A percentile compares a stretch with the other conserved stretches of the same genome.
phyloP scores from a whole-genome alignment of 1,140 invertebrate species.

The Neotoxoptera formosana region DNA sequence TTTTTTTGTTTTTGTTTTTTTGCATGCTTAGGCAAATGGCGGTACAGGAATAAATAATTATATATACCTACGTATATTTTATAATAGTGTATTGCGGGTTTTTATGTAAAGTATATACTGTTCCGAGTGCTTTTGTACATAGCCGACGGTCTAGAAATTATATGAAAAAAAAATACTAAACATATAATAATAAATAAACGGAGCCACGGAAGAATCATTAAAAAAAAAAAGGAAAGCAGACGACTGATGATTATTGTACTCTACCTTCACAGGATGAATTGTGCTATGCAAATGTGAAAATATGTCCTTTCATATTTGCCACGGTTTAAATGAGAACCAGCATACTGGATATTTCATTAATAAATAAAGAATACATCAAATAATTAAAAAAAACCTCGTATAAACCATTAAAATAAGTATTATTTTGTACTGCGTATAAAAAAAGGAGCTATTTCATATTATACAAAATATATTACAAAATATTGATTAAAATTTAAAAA shows the following conservation, averaged over 20 bases:
- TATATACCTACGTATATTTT: slow-evolving; percentile 44
- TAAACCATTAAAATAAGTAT: slow-evolving; percentile 30
- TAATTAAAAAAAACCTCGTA: slow-evolving; percentile 20
- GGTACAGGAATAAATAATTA: slow-evolving; percentile 53
- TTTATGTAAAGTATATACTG: slow-evolving; percentile 50
- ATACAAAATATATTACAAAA: too few species aligned
- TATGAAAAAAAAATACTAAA: slow-evolving; percentile 24
- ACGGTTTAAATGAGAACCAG: slow-evolving; percentile 32
- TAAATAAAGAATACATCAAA: slow-evolving; percentile 39
- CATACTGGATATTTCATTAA: slow-evolving; percentile 34
- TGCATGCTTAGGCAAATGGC: slow-evolving; percentile 49
- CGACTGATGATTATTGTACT: slow-evolving; percentile 51
- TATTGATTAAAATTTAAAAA: background rate
- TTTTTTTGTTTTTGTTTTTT: slow-evolving; percentile 40
- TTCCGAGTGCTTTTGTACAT: slow-evolving; percentile 39
- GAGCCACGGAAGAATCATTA: slow-evolving; percentile 41
- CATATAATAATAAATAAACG: slow-evolving; percentile 52
- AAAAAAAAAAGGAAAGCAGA: slow-evolving; percentile 32
- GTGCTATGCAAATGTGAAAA: slow-evolving; percentile 37
- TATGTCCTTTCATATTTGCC: slow-evolving; percentile 40
- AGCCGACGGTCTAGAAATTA: slow-evolving; percentile 44
- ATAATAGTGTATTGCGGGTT: slow-evolving; percentile 49
- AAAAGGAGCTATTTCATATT: slow-evolving; percentile 2
- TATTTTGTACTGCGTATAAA: background rate
- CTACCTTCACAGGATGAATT: slow-evolving; percentile 34